These are phyloP conservation scores for Hypsopygia costalis DNA, from an alignment of 2,888 invertebrate genomes.

Conservation along the genomic window DNA sequence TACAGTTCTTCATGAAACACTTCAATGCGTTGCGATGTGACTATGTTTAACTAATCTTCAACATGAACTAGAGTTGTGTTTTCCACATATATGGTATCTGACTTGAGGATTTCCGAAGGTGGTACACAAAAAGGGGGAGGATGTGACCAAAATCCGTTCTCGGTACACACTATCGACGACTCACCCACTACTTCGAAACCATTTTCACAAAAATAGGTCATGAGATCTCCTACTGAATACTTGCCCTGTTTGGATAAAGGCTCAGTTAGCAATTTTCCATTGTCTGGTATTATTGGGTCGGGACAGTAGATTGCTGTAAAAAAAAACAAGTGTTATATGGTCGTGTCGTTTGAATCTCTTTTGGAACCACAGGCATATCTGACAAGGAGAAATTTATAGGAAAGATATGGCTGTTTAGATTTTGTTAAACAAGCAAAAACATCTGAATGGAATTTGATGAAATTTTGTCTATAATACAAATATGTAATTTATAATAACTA, in stretches of 20 bases:
- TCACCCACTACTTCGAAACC: constrained; percentile 82
- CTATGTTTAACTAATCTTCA: constrained; percentile 50
- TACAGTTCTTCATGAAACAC: no score
- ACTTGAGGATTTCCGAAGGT: constrained; percentile 48
- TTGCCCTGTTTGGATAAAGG: constrained; percentile 68
- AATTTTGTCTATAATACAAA: no score
- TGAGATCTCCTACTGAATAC: constrained; percentile 89
- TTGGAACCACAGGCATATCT: no score
- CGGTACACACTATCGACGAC: constrained; percentile 91
- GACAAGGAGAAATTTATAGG: no score
- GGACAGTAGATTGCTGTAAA: constrained; percentile 90
- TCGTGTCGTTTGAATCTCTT: no score
- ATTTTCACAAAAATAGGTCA: constrained; percentile 83
- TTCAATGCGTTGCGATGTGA: no score
- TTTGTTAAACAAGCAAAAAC: no score
- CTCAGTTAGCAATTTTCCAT: constrained; percentile 79
- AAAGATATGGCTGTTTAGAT: no score
- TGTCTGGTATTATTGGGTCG: constrained; percentile 85
- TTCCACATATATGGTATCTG: constrained; percentile 62
- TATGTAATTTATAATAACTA: no score
- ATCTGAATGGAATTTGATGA: no score
- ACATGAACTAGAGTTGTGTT: constrained; percentile 62
- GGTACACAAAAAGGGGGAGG: constrained; percentile 88
- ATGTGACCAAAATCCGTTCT: constrained; percentile 93
- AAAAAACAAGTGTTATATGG: no score